Evolutionary conservation across 2,113 vertebrate genomes (phyloP).

Genomic region (Siphamia tubifer): DNA sequence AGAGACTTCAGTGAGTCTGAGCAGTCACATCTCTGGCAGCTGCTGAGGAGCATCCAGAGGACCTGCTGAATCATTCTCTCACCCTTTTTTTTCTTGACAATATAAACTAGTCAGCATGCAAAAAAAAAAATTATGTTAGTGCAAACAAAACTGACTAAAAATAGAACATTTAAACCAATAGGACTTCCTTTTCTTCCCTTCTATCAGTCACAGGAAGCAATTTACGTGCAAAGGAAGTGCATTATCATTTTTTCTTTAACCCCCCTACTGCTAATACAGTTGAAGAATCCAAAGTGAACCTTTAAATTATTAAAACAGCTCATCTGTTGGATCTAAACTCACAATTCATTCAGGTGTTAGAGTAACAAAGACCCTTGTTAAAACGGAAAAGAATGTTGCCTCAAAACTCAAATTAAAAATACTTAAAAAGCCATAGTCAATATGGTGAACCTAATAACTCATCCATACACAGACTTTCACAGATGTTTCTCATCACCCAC

Average conservation of each 20-base stretch:
- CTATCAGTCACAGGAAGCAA: constrained; percentile 56
- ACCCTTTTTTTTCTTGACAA: constrained; percentile 12
- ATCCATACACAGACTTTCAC: constrained; percentile 43
- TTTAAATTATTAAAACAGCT: constrained; percentile 17
- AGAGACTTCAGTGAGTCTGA: constrained; percentile 62
- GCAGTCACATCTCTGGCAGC: constrained; percentile 58
- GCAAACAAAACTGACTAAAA: constrained; percentile 14
- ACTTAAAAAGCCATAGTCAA: constrained; percentile 24
- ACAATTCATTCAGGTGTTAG: constrained; percentile 30
- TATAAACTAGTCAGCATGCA: constrained; percentile 26
- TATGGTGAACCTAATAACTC: constrained; percentile 34
- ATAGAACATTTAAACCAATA: constrained; percentile 6
- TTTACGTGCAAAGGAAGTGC: constrained; percentile 56
- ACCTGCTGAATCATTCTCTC: constrained; percentile 53
- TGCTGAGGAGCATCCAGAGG: constrained; percentile 47
- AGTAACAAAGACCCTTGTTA: constrained; percentile 22
- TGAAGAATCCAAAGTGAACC: constrained; percentile 12
- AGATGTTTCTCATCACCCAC: constrained; percentile 72
- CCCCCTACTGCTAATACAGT: constrained; percentile 23
- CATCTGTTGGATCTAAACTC: background rate
- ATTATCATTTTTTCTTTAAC: constrained; percentile 31
- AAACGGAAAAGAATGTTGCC: constrained; percentile 6
- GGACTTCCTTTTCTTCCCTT: constrained; percentile 35
- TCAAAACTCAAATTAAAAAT: background rate
- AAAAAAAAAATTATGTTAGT: constrained; percentile 7